A percentile compares a stretch with the other conserved stretches of the same genome.
Evolutionary conservation across 2,113 vertebrate genomes (phyloP).

Genomic region (Regulus satrapa): DNA sequence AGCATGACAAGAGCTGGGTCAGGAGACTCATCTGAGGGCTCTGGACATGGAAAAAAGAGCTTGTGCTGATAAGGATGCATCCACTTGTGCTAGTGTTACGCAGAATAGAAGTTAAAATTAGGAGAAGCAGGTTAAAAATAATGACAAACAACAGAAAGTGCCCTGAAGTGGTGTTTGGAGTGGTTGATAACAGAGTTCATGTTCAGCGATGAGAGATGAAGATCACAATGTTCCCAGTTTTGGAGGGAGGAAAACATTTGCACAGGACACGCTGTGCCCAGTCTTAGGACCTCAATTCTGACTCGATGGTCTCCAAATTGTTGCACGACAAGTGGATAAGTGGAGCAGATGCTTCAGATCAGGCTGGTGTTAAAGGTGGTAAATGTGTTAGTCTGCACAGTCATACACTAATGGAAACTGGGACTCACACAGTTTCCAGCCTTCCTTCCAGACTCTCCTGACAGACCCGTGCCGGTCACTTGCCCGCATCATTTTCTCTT

Average conservation of each 20-base stretch:
- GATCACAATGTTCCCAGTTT: neutral
- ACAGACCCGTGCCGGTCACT: neutral
- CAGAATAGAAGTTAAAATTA: neutral
- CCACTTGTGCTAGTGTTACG: neutral
- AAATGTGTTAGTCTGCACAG: conserved; percentile 24
- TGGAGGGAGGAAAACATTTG: neutral
- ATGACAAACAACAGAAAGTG: neutral
- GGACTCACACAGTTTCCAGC: neutral
- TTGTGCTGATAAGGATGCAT: neutral
- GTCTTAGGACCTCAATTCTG: neutral
- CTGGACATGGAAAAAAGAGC: neutral
- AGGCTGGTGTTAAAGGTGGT: conserved; percentile 27
- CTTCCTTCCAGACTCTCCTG: neutral
- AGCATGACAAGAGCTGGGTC: neutral
- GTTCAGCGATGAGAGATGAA: neutral
- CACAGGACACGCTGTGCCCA: neutral
- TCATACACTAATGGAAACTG: neutral
- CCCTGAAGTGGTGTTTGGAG: conserved; percentile 14
- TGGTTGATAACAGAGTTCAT: neutral
- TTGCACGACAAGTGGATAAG: neutral
- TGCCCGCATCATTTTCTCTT: neutral
- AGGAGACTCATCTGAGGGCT: neutral
- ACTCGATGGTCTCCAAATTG: conserved; percentile 6
- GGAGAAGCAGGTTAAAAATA: neutral
- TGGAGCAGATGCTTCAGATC: conserved; percentile 23